phyloP scores from a whole-genome alignment of 2,113 vertebrate genomes.

The Dipodomys spectabilis region DNA sequence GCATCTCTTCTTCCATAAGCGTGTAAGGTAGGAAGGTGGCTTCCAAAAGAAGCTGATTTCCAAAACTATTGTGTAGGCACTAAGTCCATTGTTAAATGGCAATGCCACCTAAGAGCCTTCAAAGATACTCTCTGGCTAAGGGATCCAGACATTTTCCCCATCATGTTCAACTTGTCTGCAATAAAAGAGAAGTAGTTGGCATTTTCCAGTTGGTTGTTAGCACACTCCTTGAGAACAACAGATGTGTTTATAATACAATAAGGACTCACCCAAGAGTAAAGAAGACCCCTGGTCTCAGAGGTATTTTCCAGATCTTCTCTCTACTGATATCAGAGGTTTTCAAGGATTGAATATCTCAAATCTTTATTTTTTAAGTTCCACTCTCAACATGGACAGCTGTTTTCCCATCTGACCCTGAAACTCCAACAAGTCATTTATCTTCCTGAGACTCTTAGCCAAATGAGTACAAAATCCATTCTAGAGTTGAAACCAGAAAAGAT shows the following conservation, averaged over 20 bases:
- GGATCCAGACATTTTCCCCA: neutral
- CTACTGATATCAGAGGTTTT: conserved; percentile 55
- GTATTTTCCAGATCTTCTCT: conserved; percentile 56
- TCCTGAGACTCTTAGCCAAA: neutral
- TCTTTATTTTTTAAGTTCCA: neutral
- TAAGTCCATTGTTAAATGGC: neutral
- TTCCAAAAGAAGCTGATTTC: neutral
- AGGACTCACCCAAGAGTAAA: conserved; percentile 24
- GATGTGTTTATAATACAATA: conserved; percentile 59
- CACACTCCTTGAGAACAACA: conserved; percentile 9
- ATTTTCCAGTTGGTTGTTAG: conserved; percentile 21
- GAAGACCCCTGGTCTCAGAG: conserved; percentile 54
- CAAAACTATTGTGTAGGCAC: neutral
- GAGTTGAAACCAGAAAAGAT: neutral
- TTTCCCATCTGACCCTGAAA: neutral
- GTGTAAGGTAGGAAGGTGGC: neutral
- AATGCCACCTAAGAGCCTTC: no score
- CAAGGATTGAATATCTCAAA: conserved; percentile 9
- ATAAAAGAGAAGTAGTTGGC: conserved; percentile 27
- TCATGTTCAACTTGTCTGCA: conserved; percentile 13
- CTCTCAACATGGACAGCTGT: neutral
- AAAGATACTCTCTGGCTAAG: neutral
- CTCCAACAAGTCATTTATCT: neutral
- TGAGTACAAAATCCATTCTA: neutral
- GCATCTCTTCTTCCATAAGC: neutral